Evolutionary conservation across 2,113 vertebrate genomes (phyloP).

Genomic region (Anoura caudifer): DNA sequence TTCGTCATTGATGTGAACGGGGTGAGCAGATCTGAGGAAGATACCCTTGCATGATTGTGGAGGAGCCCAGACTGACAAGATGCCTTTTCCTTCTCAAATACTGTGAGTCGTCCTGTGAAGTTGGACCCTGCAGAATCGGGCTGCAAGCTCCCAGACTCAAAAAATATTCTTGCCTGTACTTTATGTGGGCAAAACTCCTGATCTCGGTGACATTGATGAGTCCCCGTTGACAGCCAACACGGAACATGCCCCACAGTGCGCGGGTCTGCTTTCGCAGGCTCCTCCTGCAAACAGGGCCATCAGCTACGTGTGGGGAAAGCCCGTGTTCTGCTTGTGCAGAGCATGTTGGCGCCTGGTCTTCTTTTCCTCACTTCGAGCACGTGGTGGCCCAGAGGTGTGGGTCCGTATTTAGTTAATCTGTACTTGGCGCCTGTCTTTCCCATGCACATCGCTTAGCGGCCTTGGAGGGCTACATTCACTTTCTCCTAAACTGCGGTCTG

Average conservation of each 20-base stretch:
- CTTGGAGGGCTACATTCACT: background rate
- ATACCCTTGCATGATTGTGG: background rate
- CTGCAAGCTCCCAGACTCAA: background rate
- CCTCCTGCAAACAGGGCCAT: fast-evolving
- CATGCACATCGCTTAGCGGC: background rate
- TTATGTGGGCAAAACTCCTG: background rate
- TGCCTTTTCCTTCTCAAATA: background rate
- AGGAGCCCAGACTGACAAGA: background rate
- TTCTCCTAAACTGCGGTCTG: background rate
- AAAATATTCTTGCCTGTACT: background rate
- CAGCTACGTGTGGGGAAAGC: background rate
- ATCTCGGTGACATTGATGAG: background rate
- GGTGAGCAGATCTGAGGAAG: background rate
- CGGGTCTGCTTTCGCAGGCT: background rate
- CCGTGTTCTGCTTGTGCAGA: too few species aligned
- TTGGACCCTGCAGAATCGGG: background rate
- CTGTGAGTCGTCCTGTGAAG: background rate
- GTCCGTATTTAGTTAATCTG: slow-evolving; percentile 28
- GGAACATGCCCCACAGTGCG: too few species aligned
- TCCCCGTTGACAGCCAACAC: background rate
- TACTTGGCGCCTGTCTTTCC: background rate
- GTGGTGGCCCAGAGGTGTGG: background rate
- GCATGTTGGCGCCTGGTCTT: background rate
- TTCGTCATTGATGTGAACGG: background rate
- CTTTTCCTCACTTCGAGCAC: background rate